Percentiles rank a stretch among this genome's conserved stretches.
Evolutionary conservation across 2,113 vertebrate species (phyloP).

Genomic region (Eurypyga helias): DNA sequence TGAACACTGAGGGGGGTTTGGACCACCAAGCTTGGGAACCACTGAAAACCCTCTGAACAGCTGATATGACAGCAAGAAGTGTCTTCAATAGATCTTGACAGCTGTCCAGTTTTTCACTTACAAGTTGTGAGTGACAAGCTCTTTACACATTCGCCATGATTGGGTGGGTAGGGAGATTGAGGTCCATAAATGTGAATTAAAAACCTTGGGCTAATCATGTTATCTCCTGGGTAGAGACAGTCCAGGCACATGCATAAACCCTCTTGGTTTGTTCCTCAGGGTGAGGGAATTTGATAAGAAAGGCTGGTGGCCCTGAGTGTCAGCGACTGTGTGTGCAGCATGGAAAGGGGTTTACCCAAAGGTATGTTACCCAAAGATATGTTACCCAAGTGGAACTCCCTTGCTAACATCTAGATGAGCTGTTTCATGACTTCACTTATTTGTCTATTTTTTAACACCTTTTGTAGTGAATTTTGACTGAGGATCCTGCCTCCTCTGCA

Average conservation of each 20-base stretch:
- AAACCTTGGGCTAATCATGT: not conserved
- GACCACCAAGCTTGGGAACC: not conserved
- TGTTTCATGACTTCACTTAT: not conserved
- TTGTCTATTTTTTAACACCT: not conserved
- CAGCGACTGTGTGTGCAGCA: fast-evolving
- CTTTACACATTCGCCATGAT: not conserved
- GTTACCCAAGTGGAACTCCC: not conserved
- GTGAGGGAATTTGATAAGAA: not conserved
- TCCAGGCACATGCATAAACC: fast-evolving
- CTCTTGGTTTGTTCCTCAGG: not conserved
- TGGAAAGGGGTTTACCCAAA: fast-evolving
- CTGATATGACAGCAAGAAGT: not conserved
- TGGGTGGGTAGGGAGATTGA: not conserved
- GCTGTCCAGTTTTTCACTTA: not conserved
- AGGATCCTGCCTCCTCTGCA: not conserved
- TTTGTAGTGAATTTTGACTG: not conserved
- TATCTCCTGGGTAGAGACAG: not conserved
- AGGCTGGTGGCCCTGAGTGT: not conserved
- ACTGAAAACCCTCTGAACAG: not conserved
- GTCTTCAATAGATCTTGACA: not conserved
- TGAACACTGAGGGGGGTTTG: not conserved
- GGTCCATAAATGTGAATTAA: not conserved
- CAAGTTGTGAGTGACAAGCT: not conserved
- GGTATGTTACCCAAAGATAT: fast-evolving
- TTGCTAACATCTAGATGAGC: not conserved